Base-by-base conservation (phyloP, 2,113 vertebrate genomes). In the Silurus glanis region DNA sequence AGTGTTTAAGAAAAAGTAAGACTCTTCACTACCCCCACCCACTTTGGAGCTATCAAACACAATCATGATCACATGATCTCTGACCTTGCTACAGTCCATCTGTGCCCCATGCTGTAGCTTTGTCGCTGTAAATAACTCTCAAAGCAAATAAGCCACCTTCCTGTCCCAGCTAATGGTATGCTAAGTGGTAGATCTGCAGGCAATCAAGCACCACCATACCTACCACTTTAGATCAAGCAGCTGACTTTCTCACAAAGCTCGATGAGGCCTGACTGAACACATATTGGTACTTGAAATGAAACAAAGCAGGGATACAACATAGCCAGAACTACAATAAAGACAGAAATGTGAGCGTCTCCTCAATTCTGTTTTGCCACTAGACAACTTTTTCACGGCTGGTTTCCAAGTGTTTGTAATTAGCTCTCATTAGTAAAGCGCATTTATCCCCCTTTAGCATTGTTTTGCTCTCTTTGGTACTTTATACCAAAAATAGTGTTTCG, bases 141-240 rank as follows among this genome's bases (percentile, higher is more conserved):
- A 1, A 10, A 56, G n/a, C 64, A 66, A 64, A 59, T 16, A 75
- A 12, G 23, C 37, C n/a, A 51, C 72, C 72, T 47, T 23, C 2
- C 62, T 55, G 28, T 37, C 14, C 28, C 61, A 85, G 28, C 61
- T 71, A 85, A 67, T 62, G n/a, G 72, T 12, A 79, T 14, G 47
- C 58, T 66, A 80, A 79, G 61, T 80, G 75, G 9, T 19, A 67
- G 25, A 85, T 79, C 49, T 79, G 49, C 3, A 64, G 14, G 58
- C 47, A 37, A 61, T 64, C 59, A 85, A 78, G 58, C 23, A 64
- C 59, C 28, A n/a, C 71, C 14, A 59, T 14, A 16, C 13, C 9
- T 12, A 79, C 14, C 55, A 58, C 83, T 79, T 23, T 45, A 55
- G 10, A 64, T 51, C 14, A 56, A 58, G n/a, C 25, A 76, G 56